Percentiles rank a stretch among this genome's conserved stretches.
Conservation (phyloP, 2,888 invertebrate genomes). For the Drepana falcataria region DNA sequence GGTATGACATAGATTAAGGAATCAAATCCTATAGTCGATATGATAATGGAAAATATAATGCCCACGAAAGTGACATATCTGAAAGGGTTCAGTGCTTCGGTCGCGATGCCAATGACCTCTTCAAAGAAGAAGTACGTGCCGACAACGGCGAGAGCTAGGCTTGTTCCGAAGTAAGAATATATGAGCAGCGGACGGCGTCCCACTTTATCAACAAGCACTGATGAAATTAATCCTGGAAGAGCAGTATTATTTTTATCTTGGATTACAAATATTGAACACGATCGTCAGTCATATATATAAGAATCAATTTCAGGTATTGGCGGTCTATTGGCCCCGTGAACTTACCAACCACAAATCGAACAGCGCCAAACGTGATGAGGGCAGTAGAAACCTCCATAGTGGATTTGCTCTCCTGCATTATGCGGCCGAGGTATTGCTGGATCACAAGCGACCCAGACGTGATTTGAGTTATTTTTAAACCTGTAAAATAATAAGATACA, state of each 20-base stretch:
- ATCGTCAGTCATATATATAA: too few species aligned
- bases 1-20: constrained; percentile 71
- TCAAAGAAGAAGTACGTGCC: constrained; percentile 60
- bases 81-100: constrained; percentile 32
- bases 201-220: constrained; percentile 49
- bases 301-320: too few species aligned
- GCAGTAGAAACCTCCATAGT: constrained; percentile 33
- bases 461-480: constrained; percentile 49
- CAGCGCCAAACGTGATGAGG: constrained; percentile 47
- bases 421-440: constrained; percentile 51
- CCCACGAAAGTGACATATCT: constrained; percentile 60
- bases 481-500: constrained; percentile 25
- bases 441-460: constrained; percentile 47
- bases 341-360: constrained; percentile 49
- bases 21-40: constrained; percentile 64
- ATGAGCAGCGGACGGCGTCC: constrained; percentile 72
- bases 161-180: constrained; percentile 52
- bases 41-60: constrained; percentile 45
- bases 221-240: constrained; percentile 55
- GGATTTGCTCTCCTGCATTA: constrained; percentile 46
- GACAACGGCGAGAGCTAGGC: constrained; percentile 32
- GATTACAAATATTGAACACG: not conserved
- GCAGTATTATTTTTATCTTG: constrained; percentile 1
- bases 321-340: not conserved
- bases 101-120: constrained; percentile 35